Base-by-base conservation (phyloP, 1,140 invertebrate genomes). In the Dysdera silvatica region DNA sequence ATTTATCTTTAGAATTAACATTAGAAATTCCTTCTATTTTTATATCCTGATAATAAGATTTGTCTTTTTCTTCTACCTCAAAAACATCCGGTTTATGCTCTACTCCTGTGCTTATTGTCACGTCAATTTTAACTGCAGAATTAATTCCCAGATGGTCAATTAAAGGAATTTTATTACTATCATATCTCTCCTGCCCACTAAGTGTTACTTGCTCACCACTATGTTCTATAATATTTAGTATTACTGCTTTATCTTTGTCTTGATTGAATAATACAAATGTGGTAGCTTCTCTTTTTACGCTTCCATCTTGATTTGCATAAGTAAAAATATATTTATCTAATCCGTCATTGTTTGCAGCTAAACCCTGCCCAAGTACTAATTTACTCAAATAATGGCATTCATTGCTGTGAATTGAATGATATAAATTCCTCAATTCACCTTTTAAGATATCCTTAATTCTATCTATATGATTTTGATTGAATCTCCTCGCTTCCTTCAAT, bases 61-160 rank as follows among this genome's bases (percentile, higher is more conserved):
- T 59, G 6, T 48, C 57, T 59, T n/a, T 28, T 52, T 41, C 26
- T 47, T 35, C 56, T 49, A 33, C 57, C 26, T 32, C 49, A n/a
- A n/a, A n/a, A n/a, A n/a, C n/a, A 52, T 40, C 35, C 35, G 35
- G 35, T 40, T 40, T 40, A 40, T 40, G 35, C 35, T 40, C 35
- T 4, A 40, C 35, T 40, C 35, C 35, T 40, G 35, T 40, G 35
- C 35, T 40, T 40, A 40, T 40, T 40, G 35, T 40, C 35, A 40
- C 35, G 35, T 40, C 35, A 40, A 40, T 40, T 40, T 40, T 40
- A 40, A 40, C 35, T 40, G 35, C 35, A 40, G 35, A 40, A 40
- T 40, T 40, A 40, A 40, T 40, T 40, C 35, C 35, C 35, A 40
- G 2, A 12, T 40, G 2, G 35, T 40, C 35, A 40, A 40, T 40